Percentiles rank a stretch among this genome's conserved stretches.
phyloP scores from a whole-genome alignment of 2,888 invertebrate species.

The Cheilosia grossa region DNA sequence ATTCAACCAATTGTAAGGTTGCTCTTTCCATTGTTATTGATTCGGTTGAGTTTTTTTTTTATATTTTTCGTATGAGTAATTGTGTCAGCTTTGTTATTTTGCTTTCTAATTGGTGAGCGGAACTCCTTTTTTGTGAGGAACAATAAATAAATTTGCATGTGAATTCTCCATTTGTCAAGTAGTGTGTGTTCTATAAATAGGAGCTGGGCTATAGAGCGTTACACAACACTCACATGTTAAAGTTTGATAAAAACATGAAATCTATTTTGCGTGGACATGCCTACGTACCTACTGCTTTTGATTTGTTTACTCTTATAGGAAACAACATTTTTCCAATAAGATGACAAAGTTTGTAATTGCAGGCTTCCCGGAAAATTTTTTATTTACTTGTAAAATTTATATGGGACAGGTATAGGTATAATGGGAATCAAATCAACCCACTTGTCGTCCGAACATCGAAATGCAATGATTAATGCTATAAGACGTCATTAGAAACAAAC shows the following conservation, averaged over 20 bases:
- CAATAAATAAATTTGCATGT: neutral
- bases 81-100: conserved; percentile 25
- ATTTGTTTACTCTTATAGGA: conserved; percentile 14
- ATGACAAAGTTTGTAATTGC: neutral
- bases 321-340: neutral
- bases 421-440: no score
- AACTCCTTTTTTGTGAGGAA: conserved; percentile 19
- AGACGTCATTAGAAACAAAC: no score
- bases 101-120: conserved; percentile 29
- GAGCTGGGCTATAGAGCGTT: conserved; percentile 34
- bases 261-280: neutral
- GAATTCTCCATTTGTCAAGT: conserved; percentile 45
- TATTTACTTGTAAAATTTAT: neutral
- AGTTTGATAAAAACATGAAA: conserved; percentile 2
- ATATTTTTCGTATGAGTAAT: conserved; percentile 15
- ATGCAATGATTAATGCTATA: no score
- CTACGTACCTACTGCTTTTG: no score
- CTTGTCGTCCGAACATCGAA: no score
- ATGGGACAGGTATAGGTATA: no score
- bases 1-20: neutral
- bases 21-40: conserved; percentile 39
- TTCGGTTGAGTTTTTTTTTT: conserved; percentile 14
- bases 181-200: conserved; percentile 59
- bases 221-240: conserved; percentile 58
- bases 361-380: neutral